phyloP scores from a whole-genome alignment of 2,888 invertebrate genomes.

The Tineola bisselliella region DNA sequence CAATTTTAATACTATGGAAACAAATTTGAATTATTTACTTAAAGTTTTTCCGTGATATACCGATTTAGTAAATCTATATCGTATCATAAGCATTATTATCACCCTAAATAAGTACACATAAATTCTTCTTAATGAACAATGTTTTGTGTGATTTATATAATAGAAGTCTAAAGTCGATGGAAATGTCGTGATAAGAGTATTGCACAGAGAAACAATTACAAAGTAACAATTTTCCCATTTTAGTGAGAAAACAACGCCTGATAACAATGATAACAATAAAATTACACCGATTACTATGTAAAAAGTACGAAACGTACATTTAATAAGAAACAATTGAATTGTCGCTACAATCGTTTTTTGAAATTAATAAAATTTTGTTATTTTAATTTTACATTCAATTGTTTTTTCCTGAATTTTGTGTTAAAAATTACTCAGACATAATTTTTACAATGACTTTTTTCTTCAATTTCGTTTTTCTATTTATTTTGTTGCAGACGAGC shows the following conservation, averaged over 20 bases:
- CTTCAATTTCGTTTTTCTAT: too few relatives aligned
- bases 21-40: too few relatives aligned
- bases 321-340: neutral
- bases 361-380: neutral
- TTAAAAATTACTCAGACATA: too few relatives aligned
- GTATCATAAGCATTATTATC: too few relatives aligned
- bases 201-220: neutral
- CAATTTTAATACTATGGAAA: too few relatives aligned
- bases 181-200: neutral
- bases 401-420: too few relatives aligned
- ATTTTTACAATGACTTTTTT: too few relatives aligned
- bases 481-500: conserved; percentile 45
- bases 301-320: neutral
- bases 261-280: neutral
- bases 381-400: too few relatives aligned
- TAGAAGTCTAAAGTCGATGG: neutral
- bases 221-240: neutral
- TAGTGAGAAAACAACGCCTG: neutral
- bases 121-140: too few relatives aligned
- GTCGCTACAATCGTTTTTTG: neutral
- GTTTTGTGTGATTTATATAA: neutral
- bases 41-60: too few relatives aligned
- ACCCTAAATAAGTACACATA: too few relatives aligned
- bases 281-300: neutral
- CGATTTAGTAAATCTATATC: too few relatives aligned